A percentile compares a stretch with the other conserved stretches of the same genome.
Conservation (phyloP, 2,797 vertebrate species). For the Anas bahamensis region DNA sequence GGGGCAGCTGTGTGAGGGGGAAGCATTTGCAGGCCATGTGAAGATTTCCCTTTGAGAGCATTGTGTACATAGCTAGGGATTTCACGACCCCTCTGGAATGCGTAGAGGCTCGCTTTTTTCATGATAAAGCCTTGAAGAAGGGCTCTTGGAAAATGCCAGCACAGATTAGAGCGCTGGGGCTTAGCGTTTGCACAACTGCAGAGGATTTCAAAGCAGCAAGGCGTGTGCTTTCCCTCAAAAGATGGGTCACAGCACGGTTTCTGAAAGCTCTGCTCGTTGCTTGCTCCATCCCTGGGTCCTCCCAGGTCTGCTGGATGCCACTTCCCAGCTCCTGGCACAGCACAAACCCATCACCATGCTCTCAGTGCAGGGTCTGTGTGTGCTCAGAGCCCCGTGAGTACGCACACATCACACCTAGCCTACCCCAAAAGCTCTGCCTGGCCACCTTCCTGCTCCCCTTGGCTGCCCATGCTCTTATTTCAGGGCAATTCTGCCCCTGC, state of each 20-base stretch:
- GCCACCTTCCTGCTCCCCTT: not conserved
- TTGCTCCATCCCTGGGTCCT: not conserved
- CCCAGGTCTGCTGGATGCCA: accelerated
- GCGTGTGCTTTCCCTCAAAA: not conserved
- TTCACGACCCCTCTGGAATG: not conserved
- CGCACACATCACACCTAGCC: accelerated
- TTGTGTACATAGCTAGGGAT: not conserved
- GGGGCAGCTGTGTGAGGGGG: not conserved
- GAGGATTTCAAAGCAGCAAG: not conserved
- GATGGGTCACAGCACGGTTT: accelerated
- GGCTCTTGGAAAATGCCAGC: not conserved
- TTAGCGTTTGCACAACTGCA: not conserved
- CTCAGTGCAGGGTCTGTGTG: accelerated
- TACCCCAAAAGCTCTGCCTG: not conserved
- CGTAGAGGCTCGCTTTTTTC: not conserved
- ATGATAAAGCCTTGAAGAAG: not conserved
- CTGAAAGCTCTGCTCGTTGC: not conserved
- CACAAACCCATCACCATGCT: accelerated
- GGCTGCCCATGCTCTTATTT: too few relatives aligned
- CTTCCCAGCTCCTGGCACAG: not conserved
- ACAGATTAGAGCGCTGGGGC: not conserved
- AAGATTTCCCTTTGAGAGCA: not conserved
- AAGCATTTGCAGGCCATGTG: not conserved
- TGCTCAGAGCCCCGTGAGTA: not conserved
- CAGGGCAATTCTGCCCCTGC: not conserved